phyloP scores from a whole-genome alignment of 2,797 vertebrate species.

The Protonibea diacanthus region DNA sequence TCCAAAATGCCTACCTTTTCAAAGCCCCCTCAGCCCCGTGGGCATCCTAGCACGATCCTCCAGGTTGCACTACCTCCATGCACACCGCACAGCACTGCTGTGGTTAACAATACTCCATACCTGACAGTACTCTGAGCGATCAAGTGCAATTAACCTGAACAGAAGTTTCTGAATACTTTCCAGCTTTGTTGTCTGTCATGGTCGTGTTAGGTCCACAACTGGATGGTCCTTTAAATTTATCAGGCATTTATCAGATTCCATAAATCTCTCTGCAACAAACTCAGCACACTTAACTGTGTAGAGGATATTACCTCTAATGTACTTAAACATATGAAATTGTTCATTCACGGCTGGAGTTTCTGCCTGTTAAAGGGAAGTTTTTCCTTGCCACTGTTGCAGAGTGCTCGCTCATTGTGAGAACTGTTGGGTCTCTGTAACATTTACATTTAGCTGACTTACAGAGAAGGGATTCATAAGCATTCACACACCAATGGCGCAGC shows the following conservation, averaged over 20 bases:
- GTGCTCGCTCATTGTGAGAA: no score
- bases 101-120: conserved; percentile 66
- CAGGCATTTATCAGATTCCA: not conserved
- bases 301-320: not conserved
- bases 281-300: conserved; percentile 12
- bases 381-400: no score
- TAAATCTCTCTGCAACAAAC: conserved; percentile 26
- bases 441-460: no score
- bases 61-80: conserved; percentile 56
- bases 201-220: conserved; percentile 17
- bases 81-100: conserved; percentile 43
- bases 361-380: no score
- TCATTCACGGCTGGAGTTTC: no score
- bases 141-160: conserved; percentile 64
- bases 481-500: no score
- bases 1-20: conserved; percentile 83
- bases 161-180: conserved; percentile 46
- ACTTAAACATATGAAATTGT: not conserved
- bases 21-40: conserved; percentile 74
- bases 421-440: no score
- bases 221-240: conserved; percentile 29
- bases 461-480: no score
- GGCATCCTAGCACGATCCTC: conserved; percentile 71
- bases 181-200: conserved; percentile 25
- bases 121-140: conserved; percentile 58